A percentile compares a stretch with the other conserved stretches of the same genome.
phyloP scores from a whole-genome alignment of 2,113 vertebrate species.

The Perca schrenkii region DNA sequence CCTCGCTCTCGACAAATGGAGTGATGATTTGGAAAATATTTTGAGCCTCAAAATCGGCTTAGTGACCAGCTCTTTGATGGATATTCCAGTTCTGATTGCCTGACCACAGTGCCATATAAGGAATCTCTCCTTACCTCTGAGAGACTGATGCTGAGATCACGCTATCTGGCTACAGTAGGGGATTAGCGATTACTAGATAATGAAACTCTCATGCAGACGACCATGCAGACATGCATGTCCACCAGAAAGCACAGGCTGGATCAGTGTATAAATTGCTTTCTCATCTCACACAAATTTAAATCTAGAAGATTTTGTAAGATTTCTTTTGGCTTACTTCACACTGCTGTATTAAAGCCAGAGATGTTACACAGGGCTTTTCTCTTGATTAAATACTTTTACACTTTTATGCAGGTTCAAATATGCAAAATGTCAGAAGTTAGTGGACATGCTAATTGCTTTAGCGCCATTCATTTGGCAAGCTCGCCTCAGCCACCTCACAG shows the following conservation, averaged over 20 bases:
- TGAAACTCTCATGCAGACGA: constrained; percentile 59
- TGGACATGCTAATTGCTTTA: constrained; percentile 36
- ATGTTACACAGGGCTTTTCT: not conserved
- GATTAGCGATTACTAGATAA: constrained; percentile 57
- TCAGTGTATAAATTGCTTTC: too few species aligned
- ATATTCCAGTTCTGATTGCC: constrained; percentile 66
- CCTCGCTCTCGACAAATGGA: constrained; percentile 46
- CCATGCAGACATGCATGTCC: constrained; percentile 5
- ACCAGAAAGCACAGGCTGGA: constrained; percentile 9
- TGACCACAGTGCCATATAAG: constrained; percentile 37
- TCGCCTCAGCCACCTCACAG: not conserved
- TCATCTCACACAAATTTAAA: constrained; percentile 3
- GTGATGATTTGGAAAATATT: constrained; percentile 66
- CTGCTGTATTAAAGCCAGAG: not conserved
- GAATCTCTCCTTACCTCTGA: constrained; percentile 42
- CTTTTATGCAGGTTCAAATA: constrained; percentile 5
- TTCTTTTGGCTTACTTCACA: not conserved
- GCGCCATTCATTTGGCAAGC: not conserved
- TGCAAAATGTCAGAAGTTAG: constrained; percentile 11
- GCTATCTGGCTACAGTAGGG: constrained; percentile 56
- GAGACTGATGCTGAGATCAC: constrained; percentile 59
- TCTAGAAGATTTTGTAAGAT: not conserved
- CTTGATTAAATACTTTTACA: constrained; percentile 9
- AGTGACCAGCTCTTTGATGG: constrained; percentile 54
- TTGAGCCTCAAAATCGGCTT: constrained; percentile 51